A percentile compares a stretch with the other conserved stretches of the same genome.
Conservation (phyloP, 2,797 vertebrate species). For the Falco columbarius region DNA sequence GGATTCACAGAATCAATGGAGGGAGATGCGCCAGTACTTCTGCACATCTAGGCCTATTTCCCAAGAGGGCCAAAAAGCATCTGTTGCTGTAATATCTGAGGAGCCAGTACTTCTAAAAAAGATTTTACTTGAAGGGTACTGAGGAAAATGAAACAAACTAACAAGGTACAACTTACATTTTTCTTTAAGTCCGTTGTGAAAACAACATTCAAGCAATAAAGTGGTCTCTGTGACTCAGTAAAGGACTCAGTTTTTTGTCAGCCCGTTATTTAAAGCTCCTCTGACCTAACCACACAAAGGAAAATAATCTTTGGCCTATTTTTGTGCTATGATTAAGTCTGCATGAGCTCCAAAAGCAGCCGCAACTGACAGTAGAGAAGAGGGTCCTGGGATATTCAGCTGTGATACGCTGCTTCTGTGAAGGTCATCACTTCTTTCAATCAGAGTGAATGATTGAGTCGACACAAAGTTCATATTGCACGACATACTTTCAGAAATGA, state of each 20-base stretch:
- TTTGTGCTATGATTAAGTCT: conserved; percentile 15
- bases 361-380: conserved; percentile 30
- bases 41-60: neutral
- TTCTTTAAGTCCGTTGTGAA: neutral
- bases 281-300: neutral
- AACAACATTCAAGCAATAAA: neutral
- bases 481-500: conserved; percentile 76
- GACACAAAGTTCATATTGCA: conserved; percentile 77
- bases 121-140: neutral
- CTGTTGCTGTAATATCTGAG: neutral
- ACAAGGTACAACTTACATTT: neutral
- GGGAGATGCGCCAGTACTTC: neutral
- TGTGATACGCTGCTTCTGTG: conserved; percentile 70
- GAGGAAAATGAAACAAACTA: neutral
- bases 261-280: neutral
- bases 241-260: neutral
- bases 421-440: conserved; percentile 80
- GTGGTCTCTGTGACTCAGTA: neutral
- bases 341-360: conserved; percentile 22
- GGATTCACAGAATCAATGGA: neutral
- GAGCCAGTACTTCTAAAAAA: neutral
- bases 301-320: conserved; percentile 36
- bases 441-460: conserved; percentile 77
- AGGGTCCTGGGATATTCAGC: conserved; percentile 71
- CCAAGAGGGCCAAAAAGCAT: rapidly evolving